Percentiles rank a stretch among this genome's conserved stretches.
phyloP scores from a whole-genome alignment of 2,888 invertebrate genomes.

The Agrochola lota region DNA sequence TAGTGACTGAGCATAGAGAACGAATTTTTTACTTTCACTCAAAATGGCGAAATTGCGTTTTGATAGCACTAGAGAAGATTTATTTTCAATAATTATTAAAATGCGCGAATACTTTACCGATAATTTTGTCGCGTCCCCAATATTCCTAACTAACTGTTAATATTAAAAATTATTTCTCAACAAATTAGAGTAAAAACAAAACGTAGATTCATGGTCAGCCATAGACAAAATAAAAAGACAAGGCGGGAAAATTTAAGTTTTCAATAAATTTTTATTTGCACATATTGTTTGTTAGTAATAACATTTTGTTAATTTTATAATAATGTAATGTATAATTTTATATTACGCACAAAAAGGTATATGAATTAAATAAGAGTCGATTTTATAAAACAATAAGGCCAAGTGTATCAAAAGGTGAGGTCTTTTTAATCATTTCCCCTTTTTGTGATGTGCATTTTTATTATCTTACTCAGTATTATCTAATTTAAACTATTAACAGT shows the following conservation, averaged over 20 bases:
- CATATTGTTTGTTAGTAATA: too few relatives aligned
- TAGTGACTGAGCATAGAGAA: slow-evolving; percentile 86
- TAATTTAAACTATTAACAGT: not conserved
- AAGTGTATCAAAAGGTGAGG: not conserved
- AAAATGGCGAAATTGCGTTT: slow-evolving; percentile 54
- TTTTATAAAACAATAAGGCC: not conserved
- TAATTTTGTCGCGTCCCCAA: rapidly evolving
- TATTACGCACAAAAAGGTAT: not conserved
- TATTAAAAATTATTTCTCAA: not conserved
- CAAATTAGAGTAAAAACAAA: not conserved
- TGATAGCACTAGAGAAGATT: slow-evolving; percentile 6
- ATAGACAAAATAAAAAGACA: slow-evolving; percentile 37
- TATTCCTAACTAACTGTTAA: too few relatives aligned
- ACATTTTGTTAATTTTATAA: too few relatives aligned
- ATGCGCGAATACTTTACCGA: too few relatives aligned
- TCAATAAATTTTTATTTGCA: not conserved
- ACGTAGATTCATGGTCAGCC: slow-evolving; percentile 7
- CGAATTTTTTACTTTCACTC: slow-evolving; percentile 64
- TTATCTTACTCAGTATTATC: too few relatives aligned
- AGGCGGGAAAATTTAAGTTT: slow-evolving; percentile 32
- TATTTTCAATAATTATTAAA: not conserved
- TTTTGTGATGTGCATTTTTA: not conserved
- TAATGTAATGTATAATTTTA: not conserved
- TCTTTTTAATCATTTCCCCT: not conserved
- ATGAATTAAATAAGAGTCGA: not conserved